Evolutionary conservation across 2,888 invertebrate genomes (phyloP), one percentile per base, ranked within the genome.

Genomic region (Chloromyia formosa): DNA sequence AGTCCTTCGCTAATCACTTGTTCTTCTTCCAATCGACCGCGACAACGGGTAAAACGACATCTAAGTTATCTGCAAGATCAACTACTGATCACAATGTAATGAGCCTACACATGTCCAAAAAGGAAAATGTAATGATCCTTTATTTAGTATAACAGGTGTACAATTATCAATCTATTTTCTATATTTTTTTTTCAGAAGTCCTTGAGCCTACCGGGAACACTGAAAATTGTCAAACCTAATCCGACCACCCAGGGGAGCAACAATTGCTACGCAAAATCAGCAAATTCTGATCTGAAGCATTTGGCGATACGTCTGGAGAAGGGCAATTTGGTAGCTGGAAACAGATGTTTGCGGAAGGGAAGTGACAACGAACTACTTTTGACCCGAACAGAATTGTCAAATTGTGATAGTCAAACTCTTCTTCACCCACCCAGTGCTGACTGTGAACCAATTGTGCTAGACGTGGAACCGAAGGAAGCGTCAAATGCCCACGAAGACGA

Each of bases 241-340:
- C 82, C 83, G 1, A 83, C 84, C 42, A 82, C 82, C 12, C 82
- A 83, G 53, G 84, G 82, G 61, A 81, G 82, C 64, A 81, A 80
- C 14, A 82, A 81, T 3, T 81, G 79, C 74, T 81, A 81, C 45
- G 78, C 79, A 12, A 75, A 75, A 60, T 45, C 75, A 7, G 66
- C 64, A n/a, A 18, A 61, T 12, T 42, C 74, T 35, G 77, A 77
- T 18, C 69, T 75, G 1, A 76, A 76, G 22, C 66, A 69, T 56
- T 54, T 75, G 5, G 71, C 71, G 4, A 42, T 20, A 2, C 71
- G 56, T 3, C 35, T 71, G 10, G 78, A 78, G 42, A 77, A 77
- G 45, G 76, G 76, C 5, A 75, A 75, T 53, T 75, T 76, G 5
- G 75, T 75, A 56, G 73, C 74, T 20, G 64, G 71, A n/a, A 77